Evolutionary conservation across 2,888 invertebrate genomes (phyloP).

Genomic region (Geotrupes spiniger): DNA sequence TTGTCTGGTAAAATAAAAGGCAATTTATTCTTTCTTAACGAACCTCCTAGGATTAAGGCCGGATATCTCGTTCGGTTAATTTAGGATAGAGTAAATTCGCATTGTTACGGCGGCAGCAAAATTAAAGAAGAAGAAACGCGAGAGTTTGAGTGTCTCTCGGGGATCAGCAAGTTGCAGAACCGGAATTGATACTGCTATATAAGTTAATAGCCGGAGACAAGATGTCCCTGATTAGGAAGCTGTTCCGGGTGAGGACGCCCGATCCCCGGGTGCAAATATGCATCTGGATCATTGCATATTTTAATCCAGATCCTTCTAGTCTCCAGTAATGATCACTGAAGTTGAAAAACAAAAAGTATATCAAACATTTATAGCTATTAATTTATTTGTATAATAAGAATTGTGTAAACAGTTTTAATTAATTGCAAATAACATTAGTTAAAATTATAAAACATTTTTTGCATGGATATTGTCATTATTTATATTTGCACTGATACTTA

Average conservation of each 20-base stretch:
- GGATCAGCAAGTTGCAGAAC: conserved; percentile 33
- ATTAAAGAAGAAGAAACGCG: conserved; percentile 32
- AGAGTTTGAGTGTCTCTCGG: conserved; percentile 30
- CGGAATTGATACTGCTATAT: conserved; percentile 52
- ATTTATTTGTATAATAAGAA: too few species aligned
- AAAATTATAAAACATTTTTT: too few species aligned
- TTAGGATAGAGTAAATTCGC: conserved; percentile 18
- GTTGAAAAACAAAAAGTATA: too few species aligned
- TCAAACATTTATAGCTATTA: too few species aligned
- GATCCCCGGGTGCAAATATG: conserved; percentile 27
- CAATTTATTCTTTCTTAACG: too few species aligned
- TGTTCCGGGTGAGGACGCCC: conserved; percentile 28
- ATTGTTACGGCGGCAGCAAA: conserved; percentile 16
- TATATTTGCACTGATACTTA: too few species aligned
- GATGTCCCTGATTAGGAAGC: conserved; percentile 49
- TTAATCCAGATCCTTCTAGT: conserved; percentile 21
- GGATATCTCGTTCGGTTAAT: conserved; percentile 12
- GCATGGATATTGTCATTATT: too few species aligned
- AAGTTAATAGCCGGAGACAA: conserved; percentile 52
- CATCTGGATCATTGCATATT: conserved; percentile 23
- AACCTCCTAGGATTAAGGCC: background rate
- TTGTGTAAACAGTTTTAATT: too few species aligned
- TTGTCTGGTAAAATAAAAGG: too few species aligned
- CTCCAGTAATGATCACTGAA: conserved; percentile 15
- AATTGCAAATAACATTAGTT: too few species aligned